Evolutionary conservation across 2,888 invertebrate genomes (phyloP).

Genomic region (Caenorhabditis sp.): DNA sequence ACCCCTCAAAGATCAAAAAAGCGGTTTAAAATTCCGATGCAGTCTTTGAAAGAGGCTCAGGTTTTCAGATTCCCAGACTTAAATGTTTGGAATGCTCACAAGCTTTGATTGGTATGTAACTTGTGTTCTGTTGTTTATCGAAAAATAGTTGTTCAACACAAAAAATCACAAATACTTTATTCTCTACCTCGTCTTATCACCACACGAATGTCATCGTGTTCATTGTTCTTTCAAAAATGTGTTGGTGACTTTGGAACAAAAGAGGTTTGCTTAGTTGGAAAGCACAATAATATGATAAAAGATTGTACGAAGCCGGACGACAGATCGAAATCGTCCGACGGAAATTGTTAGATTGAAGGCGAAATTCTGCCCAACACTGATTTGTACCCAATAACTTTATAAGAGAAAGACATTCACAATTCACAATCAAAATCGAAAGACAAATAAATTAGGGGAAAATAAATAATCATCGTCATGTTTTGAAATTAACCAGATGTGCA

Average conservation of each 20-base stretch:
- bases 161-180: slow-evolving; percentile 1
- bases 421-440: slow-evolving; percentile 16
- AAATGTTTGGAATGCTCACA: not conserved
- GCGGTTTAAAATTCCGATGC: slow-evolving; percentile 10
- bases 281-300: no score
- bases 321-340: no score
- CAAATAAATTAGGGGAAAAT: slow-evolving; percentile 21
- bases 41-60: not conserved
- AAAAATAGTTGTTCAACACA: no score
- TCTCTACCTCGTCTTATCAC: not conserved
- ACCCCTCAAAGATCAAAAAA: not conserved
- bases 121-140: not conserved
- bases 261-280: no score
- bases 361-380: no score
- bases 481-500: slow-evolving; percentile 58
- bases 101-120: not conserved
- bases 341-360: no score
- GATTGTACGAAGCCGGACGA: no score
- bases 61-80: not conserved
- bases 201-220: not conserved
- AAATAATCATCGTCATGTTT: not conserved
- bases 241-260: no score
- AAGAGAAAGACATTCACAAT: not conserved
- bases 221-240: slow-evolving; percentile 1
- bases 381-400: slow-evolving; percentile 7